Evolutionary conservation across 1,140 invertebrate genomes (phyloP).

Genomic region (Leguminivora glycinivorella): DNA sequence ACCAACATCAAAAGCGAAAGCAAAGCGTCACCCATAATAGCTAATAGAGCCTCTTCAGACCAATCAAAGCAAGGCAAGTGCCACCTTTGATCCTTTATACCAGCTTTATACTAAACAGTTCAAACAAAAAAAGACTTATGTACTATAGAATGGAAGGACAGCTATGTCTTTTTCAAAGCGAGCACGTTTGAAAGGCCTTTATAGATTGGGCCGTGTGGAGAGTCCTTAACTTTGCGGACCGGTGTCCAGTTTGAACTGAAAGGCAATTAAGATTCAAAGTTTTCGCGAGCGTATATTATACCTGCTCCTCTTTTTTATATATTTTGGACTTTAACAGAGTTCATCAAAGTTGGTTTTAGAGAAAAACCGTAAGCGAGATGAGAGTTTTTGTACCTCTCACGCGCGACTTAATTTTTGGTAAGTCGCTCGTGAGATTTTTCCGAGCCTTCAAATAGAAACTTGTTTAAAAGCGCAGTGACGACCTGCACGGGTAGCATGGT

Average conservation of each 20-base stretch:
- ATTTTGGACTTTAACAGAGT: background rate
- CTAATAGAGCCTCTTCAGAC: constrained; percentile 6
- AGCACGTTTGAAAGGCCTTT: background rate
- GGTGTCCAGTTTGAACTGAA: constrained; percentile 1
- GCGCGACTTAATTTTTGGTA: background rate
- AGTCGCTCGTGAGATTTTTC: background rate
- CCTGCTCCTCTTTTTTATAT: background rate
- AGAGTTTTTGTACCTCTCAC: background rate
- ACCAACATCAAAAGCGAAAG: constrained; percentile 6
- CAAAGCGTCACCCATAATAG: constrained; percentile 8
- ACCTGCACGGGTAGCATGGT: too few species aligned
- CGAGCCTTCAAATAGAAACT: background rate
- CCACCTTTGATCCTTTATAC: constrained; percentile 14
- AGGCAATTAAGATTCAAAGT: background rate
- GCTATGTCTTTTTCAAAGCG: background rate
- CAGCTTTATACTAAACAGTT: background rate
- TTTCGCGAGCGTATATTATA: background rate
- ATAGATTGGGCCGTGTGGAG: background rate
- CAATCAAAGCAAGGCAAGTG: constrained; percentile 12
- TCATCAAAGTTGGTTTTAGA: background rate
- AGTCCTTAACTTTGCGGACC: constrained; percentile 11
- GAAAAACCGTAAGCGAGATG: background rate
- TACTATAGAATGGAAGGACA: background rate
- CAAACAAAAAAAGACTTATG: background rate
- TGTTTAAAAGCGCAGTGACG: background rate